Conservation (phyloP, 2,113 vertebrate genomes). For the Pollimyrus isidori region DNA sequence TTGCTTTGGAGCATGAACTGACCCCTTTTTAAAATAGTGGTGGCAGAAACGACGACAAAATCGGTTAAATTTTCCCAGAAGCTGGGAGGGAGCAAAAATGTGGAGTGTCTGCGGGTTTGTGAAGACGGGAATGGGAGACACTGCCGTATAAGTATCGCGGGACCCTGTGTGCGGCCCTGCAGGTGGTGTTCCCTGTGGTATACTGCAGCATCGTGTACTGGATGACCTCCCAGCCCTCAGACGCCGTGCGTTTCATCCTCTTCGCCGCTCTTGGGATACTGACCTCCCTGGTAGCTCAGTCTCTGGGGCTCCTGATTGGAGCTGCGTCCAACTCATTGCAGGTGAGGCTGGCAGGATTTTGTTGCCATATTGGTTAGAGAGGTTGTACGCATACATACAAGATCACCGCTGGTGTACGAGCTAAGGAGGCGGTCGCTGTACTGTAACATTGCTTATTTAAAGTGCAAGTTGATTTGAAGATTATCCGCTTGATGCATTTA, state of each 20-base stretch:
- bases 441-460: not conserved
- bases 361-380: not conserved
- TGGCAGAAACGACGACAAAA: too few species aligned
- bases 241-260: conserved; percentile 70
- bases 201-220: conserved; percentile 86
- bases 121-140: not conserved
- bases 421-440: not conserved
- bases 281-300: conserved; percentile 78
- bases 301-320: conserved; percentile 75
- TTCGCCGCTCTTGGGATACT: conserved; percentile 73
- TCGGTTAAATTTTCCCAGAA: not conserved
- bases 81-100: not conserved
- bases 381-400: not conserved
- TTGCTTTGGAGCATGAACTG: too few species aligned
- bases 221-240: conserved; percentile 79
- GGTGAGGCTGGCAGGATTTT: conserved; percentile 41
- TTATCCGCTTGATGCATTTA: not conserved
- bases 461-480: not conserved
- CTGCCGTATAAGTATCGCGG: not conserved
- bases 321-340: conserved; percentile 77
- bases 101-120: not conserved
- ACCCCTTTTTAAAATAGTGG: too few species aligned
- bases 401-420: not conserved
- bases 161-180: conserved; percentile 49
- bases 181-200: conserved; percentile 69